Evolutionary conservation across 2,797 vertebrate species (phyloP).

Genomic region (Aphelocoma californica): DNA sequence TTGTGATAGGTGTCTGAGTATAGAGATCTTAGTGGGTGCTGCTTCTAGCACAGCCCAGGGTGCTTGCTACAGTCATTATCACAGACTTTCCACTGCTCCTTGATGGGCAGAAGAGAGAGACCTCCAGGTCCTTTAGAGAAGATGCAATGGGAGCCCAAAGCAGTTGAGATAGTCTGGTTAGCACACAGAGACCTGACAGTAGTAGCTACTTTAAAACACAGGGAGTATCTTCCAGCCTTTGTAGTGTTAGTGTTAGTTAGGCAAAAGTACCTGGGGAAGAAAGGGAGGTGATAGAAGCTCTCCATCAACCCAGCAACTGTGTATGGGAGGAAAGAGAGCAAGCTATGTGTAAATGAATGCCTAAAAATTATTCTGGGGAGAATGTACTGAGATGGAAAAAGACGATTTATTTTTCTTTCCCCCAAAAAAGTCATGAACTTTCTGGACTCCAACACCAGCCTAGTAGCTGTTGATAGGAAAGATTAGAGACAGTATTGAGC

Average conservation of each 20-base stretch:
- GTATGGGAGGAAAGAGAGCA: background rate
- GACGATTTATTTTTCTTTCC: background rate
- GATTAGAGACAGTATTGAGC: background rate
- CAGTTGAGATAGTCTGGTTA: background rate
- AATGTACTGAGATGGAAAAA: background rate
- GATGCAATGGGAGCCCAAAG: background rate
- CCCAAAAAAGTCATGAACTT: background rate
- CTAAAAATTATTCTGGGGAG: background rate
- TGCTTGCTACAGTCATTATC: background rate
- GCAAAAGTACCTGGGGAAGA: background rate
- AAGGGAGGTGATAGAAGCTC: background rate
- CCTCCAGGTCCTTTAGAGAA: background rate
- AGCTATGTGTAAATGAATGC: background rate
- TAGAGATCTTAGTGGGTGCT: background rate
- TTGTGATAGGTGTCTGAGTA: background rate
- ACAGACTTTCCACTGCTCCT: background rate
- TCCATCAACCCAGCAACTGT: background rate
- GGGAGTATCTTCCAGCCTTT: background rate
- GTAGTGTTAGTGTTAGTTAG: background rate
- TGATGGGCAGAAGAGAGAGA: background rate
- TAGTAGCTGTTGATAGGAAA: background rate
- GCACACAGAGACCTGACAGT: background rate
- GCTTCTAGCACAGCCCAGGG: background rate
- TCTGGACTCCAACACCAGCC: background rate
- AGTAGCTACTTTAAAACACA: background rate